These are phyloP conservation scores for Cassiopea xamachana DNA, from an alignment of 30 jellyfish, hydroid and myxozoan species.

Conservation along the genomic window DNA sequence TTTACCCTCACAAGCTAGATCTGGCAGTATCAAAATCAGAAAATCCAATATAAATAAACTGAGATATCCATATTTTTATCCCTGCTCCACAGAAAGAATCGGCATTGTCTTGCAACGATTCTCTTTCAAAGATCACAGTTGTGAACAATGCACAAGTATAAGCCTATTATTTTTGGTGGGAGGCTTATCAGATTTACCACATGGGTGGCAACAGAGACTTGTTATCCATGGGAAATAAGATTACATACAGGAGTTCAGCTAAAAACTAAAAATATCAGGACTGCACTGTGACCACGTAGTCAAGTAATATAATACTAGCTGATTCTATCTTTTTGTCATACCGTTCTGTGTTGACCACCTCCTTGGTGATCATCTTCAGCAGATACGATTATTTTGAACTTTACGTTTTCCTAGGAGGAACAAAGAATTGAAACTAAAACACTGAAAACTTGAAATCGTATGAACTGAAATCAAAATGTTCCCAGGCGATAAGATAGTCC, in stretches of 20 bases:
- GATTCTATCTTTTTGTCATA: not conserved
- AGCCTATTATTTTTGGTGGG: not conserved
- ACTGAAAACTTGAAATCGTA: not conserved
- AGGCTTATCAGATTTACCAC: not conserved
- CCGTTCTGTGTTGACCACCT: constrained; percentile 83
- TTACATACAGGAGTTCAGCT: not conserved
- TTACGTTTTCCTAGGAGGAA: constrained; percentile 32
- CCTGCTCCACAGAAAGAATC: too few relatives aligned
- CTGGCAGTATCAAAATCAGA: too few relatives aligned
- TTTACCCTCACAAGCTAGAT: too few relatives aligned
- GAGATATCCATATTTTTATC: too few relatives aligned
- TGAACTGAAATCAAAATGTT: not conserved
- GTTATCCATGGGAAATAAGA: not conserved
- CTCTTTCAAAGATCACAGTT: too few relatives aligned
- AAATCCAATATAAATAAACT: too few relatives aligned
- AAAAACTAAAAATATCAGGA: too few relatives aligned
- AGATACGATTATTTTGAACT: constrained; percentile 53
- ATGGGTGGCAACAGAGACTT: not conserved
- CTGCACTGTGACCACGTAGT: not conserved
- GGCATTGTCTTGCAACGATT: too few relatives aligned
- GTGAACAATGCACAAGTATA: too few relatives aligned
- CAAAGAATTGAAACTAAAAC: not conserved
- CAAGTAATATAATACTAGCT: not conserved
- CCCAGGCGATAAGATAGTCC: not conserved
- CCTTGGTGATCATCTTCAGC: constrained; percentile 82